phyloP scores from a whole-genome alignment of 1,140 invertebrate species.

The Acromyrmex charruanus region DNA sequence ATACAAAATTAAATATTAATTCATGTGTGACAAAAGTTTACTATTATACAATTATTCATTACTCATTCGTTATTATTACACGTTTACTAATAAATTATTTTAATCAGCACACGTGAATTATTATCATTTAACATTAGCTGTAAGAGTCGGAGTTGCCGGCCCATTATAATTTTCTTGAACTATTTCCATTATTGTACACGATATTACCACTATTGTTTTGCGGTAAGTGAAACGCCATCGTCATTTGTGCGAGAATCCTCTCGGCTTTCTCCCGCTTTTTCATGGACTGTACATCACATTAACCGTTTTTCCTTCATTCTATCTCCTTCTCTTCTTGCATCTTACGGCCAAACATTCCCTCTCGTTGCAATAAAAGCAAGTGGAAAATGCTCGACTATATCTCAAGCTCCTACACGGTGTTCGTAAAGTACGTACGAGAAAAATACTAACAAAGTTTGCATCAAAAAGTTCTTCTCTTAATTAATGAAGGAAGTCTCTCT shows the following conservation, averaged over 20 bases:
- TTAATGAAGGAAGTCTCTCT: slow-evolving; percentile 2
- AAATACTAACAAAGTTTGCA: neutral
- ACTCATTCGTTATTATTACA: neutral
- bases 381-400: slow-evolving; percentile 48
- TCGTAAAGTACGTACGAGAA: slow-evolving; percentile 25
- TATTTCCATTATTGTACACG: slow-evolving; percentile 49
- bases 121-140: slow-evolving; percentile 26
- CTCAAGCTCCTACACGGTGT: slow-evolving; percentile 25
- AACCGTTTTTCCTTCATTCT: slow-evolving; percentile 59
- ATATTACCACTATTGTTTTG: slow-evolving; percentile 59
- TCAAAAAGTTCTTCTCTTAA: neutral
- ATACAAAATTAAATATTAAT: slow-evolving; percentile 10
- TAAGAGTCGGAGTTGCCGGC: slow-evolving; percentile 8
- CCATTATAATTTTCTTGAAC: slow-evolving; percentile 47
- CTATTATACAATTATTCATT: neutral
- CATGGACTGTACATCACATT: slow-evolving; percentile 58
- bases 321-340: slow-evolving; percentile 57
- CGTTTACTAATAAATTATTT: slow-evolving; percentile 21
- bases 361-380: slow-evolving; percentile 44
- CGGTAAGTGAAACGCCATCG: slow-evolving; percentile 27
- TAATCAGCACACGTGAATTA: neutral
- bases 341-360: slow-evolving; percentile 49
- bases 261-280: slow-evolving; percentile 53
- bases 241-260: slow-evolving; percentile 47
- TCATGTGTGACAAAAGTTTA: neutral